Evolutionary conservation across 1,140 invertebrate genomes (phyloP).

Genomic region (Aphidius gifuensis): DNA sequence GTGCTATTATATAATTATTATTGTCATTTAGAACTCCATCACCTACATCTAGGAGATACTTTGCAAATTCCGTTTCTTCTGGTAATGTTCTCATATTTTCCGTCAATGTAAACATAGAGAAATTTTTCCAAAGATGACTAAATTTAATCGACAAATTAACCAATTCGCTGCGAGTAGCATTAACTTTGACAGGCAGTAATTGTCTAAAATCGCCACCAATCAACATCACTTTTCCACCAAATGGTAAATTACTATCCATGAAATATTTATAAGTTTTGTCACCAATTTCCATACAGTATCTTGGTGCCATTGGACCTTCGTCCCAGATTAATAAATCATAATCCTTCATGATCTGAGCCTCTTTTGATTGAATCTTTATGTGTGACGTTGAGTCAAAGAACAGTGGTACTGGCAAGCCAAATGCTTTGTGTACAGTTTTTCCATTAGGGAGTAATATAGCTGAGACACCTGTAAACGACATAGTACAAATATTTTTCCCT

Average conservation of each 20-base stretch:
- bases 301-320: too few relatives aligned
- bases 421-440: slow-evolving; percentile 28
- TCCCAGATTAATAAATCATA: too few relatives aligned
- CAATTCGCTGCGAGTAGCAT: slow-evolving; percentile 27
- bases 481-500: slow-evolving; percentile 24
- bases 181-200: slow-evolving; percentile 28
- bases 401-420: slow-evolving; percentile 28
- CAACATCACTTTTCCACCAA: slow-evolving; percentile 1
- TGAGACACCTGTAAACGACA: slow-evolving; percentile 31
- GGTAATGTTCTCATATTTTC: slow-evolving; percentile 20
- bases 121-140: slow-evolving; percentile 22
- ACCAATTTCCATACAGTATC: slow-evolving; percentile 22
- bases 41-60: slow-evolving; percentile 23
- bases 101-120: slow-evolving; percentile 23
- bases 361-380: slow-evolving; percentile 36
- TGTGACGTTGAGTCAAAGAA: slow-evolving; percentile 21
- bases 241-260: slow-evolving; percentile 20
- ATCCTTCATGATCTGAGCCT: not conserved
- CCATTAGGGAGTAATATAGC: slow-evolving; percentile 30
- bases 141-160: slow-evolving; percentile 25
- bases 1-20: slow-evolving; percentile 17
- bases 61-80: slow-evolving; percentile 18
- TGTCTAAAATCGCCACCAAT: slow-evolving; percentile 25
- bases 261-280: slow-evolving; percentile 32
- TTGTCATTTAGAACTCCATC: slow-evolving; percentile 21